Base-by-base conservation (phyloP, 2,113 vertebrate species). In the Poeciliopsis retropinna region DNA sequence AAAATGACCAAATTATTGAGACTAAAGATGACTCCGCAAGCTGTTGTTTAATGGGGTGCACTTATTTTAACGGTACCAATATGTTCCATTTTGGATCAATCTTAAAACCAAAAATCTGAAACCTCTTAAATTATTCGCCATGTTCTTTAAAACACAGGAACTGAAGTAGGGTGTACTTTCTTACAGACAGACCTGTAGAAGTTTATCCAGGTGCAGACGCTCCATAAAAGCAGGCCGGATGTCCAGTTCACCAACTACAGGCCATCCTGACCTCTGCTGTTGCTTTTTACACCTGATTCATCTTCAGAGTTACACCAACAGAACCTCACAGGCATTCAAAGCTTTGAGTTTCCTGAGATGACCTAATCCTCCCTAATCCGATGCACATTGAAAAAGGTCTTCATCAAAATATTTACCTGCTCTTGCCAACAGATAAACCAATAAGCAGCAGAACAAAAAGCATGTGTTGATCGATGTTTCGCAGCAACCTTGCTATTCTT, bases 361-460 rank as follows among this genome's bases (percentile, higher is more conserved):
- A 72, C 73, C 81, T 83, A 87, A 88, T 67, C 64, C 57, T 19
- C 22, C 15, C 11, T 89, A 82, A 89, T 90, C 89, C 83, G 64
- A 76, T 69, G 84, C 75, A 87, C 72, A 75, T 81, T 76, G 37
- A 60, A 75, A 75, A 61, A 78, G 67, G 77, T 32, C 31, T 78
- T 8, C 65, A 70, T 84, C 66, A 28, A 30, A 62, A 17, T 8
- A 29, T 30, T 19, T 63, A 29, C 14, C 30, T 31, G 30, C 14
- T 63, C 61, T 63, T 2, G 22, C 7, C 7, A n/a, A 57, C 51
- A n/a, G 51, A 57, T 57, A 57, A 57, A 57, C 22, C 51, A 31
- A 22, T 31, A 31, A 19, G 29, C 29, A 3, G 29, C 15, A 63
- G 61, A 17, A 25, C 19, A 64, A 5, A 12, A 41, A 14, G 6